Evolutionary conservation across 2,888 invertebrate species (phyloP), one percentile per base, ranked within the genome.

Genomic region (Actias luna): DNA sequence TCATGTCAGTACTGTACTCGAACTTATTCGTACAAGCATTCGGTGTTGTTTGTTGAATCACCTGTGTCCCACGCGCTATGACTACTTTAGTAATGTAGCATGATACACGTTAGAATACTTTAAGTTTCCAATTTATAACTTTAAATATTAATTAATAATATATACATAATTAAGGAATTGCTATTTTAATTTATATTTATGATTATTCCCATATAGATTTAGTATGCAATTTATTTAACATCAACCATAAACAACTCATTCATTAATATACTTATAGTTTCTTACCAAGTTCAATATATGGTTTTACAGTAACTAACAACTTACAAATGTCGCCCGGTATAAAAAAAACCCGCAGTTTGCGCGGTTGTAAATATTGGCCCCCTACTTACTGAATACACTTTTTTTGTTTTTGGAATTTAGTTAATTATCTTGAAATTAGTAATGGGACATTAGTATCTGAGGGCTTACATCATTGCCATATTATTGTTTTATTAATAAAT

Each of bases 141-240:
- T 50, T 50, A 12, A 22, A 25, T 22, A 50, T 25, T 50, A 50
- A 50, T 25, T 50, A 50, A 50, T 50, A 50, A 50, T 50, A 46
- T 46, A 50, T 50, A 42, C 8, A 50, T 50, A 25, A 25, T 0
- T 50, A 50, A 50, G 12, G 22, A 50, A 50, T 50, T 50, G 25
- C 46, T 22, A 50, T 50, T 50, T 50, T 50, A 50, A 50, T 50
- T 50, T 50, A 50, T 50, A 50, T 4, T 50, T 22, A 50, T 50
- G 2, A 25, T 25, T 12, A 10, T 50, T 50, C 25, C 46, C 25
- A 50, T 50, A 50, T 16, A 16, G 2, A 33, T 7, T 33, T 33
- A 33, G 12, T 7, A 33, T 18, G n/a, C 42, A 42, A 18, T 8
- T 18, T 42, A 18, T 33, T 39, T 42, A 42, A 42, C 5, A 18